Percentiles rank a stretch among this genome's conserved stretches.
These are phyloP conservation scores for Branchellion lobata DNA, from an alignment of 2,888 invertebrate genomes.

Conservation along the genomic window DNA sequence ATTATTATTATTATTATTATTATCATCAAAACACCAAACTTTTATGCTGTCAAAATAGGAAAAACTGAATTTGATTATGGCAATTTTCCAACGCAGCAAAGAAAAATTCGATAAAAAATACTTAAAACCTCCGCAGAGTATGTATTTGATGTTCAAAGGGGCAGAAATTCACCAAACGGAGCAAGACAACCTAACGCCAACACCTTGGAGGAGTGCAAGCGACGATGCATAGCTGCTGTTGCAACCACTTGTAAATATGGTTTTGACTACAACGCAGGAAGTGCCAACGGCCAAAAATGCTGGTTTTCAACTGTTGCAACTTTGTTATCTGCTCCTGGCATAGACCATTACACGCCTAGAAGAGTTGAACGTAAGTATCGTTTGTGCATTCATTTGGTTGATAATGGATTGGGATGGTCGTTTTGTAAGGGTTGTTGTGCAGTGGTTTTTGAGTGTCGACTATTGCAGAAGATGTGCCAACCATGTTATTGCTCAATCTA, in stretches of 20 bases:
- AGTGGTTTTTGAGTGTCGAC: no score
- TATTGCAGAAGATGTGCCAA: no score
- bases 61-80: no score
- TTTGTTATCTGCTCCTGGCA: not conserved
- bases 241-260: not conserved
- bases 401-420: not conserved
- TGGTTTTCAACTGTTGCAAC: not conserved
- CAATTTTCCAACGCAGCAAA: no score
- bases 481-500: no score
- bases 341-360: not conserved
- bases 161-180: not conserved
- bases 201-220: not conserved
- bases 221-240: not conserved
- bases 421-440: no score
- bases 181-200: not conserved
- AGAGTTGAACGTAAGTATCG: not conserved
- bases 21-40: no score
- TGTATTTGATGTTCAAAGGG: no score
- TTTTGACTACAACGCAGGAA: not conserved
- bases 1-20: no score
- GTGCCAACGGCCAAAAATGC: not conserved
- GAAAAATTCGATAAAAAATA: no score
- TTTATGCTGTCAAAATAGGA: no score
- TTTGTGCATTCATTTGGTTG: not conserved
- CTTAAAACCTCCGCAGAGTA: no score